phyloP scores from a whole-genome alignment of 2,888 invertebrate genomes.

The Andrena bucephala region DNA sequence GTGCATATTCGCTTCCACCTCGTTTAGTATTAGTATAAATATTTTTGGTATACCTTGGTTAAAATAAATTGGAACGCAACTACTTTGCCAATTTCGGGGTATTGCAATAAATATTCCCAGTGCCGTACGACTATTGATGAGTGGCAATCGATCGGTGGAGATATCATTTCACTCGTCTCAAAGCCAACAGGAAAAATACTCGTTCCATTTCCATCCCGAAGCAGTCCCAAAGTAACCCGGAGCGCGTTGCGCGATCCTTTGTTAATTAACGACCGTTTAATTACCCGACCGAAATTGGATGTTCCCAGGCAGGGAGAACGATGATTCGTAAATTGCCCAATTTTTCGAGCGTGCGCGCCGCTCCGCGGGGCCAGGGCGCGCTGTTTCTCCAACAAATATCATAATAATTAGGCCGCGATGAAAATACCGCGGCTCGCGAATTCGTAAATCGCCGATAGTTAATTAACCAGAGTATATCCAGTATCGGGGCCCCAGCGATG shows the following conservation, averaged over 20 bases:
- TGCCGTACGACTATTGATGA: too few species aligned
- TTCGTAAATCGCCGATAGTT: constrained; percentile 46
- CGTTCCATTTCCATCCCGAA: constrained; percentile 28
- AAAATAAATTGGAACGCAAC: neutral
- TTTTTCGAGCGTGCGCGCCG: constrained; percentile 25
- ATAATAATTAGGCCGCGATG: constrained; percentile 46
- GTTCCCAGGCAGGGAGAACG: constrained; percentile 11
- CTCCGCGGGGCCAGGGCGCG: neutral
- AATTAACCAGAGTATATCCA: constrained; percentile 29
- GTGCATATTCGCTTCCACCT: too few species aligned
- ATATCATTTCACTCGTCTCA: neutral
- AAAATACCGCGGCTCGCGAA: constrained; percentile 29
- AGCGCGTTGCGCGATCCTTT: constrained; percentile 40
- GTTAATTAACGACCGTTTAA: constrained; percentile 61
- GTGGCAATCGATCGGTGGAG: neutral
- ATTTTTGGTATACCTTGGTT: neutral
- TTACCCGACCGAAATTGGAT: constrained; percentile 46
- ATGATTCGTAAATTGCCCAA: constrained; percentile 50
- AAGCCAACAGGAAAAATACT: constrained; percentile 19
- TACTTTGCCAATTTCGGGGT: too few species aligned
- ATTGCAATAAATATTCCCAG: neutral
- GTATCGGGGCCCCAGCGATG: neutral
- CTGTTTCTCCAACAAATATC: constrained; percentile 14
- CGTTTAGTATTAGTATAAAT: too few species aligned
- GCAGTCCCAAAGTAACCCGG: constrained; percentile 34